Evolutionary conservation across 2,113 vertebrate genomes (phyloP).

Genomic region (Scalopus aquaticus): DNA sequence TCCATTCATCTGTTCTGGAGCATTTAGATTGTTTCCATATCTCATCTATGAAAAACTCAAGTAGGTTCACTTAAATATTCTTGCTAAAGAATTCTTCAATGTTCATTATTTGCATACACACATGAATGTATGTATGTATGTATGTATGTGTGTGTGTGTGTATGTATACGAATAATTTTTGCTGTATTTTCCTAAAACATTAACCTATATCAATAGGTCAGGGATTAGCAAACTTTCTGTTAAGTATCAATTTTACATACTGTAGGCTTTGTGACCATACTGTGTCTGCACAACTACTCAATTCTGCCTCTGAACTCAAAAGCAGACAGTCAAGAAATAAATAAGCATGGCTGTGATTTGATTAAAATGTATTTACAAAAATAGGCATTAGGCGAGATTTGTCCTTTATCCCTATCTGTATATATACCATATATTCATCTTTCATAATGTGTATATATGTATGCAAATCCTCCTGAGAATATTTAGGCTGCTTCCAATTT

Average conservation of each 20-base stretch:
- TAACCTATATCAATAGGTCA: not conserved
- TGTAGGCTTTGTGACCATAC: not conserved
- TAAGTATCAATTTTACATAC: not conserved
- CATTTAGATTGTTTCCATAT: too few species aligned
- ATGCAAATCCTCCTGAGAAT: not conserved
- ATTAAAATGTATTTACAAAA: slow-evolving; percentile 10
- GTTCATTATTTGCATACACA: not conserved
- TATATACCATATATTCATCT: not conserved
- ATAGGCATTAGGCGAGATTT: not conserved
- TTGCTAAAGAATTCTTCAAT: slow-evolving; percentile 14
- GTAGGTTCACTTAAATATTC: not conserved
- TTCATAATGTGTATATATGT: not conserved
- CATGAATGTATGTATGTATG: not conserved
- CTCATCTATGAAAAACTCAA: not conserved
- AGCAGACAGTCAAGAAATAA: not conserved
- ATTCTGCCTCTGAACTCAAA: not conserved
- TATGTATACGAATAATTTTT: not conserved
- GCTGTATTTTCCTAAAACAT: not conserved
- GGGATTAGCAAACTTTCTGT: not conserved
- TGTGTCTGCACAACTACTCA: not conserved
- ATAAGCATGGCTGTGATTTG: not conserved
- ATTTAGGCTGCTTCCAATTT: not conserved
- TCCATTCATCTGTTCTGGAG: too few species aligned
- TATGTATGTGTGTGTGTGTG: not conserved
- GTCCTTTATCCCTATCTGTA: not conserved